Evolutionary conservation across 2,797 vertebrate species (phyloP).

Genomic region (Hirundo rustica): DNA sequence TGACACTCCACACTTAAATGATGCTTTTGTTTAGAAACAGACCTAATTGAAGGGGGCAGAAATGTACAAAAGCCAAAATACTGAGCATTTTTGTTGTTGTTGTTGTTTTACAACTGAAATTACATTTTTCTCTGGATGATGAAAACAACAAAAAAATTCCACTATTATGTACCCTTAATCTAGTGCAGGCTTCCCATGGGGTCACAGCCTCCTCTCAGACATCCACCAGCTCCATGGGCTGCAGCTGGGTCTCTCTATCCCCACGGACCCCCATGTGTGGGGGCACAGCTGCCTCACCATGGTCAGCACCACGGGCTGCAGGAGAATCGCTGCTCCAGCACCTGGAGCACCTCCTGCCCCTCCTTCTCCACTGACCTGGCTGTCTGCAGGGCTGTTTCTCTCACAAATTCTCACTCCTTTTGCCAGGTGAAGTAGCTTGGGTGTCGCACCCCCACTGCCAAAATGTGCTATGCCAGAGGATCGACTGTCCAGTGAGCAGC

Average conservation of each 20-base stretch:
- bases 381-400: background rate
- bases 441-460: accelerated
- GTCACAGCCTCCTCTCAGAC: background rate
- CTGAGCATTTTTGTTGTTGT: background rate
- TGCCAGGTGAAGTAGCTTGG: background rate
- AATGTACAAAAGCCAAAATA: background rate
- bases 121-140: background rate
- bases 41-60: background rate
- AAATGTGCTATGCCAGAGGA: background rate
- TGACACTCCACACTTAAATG: background rate
- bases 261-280: background rate
- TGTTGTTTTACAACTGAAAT: background rate
- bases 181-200: background rate
- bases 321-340: background rate
- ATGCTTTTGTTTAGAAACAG: background rate
- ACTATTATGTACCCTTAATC: background rate
- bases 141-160: background rate
- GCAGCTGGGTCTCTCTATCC: background rate
- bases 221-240: background rate
- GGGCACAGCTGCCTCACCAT: background rate
- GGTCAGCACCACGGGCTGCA: background rate
- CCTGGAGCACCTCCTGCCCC: background rate
- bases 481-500: background rate
- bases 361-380: background rate
- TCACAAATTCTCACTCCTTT: background rate